phyloP scores from a whole-genome alignment of 2,113 vertebrate genomes.

The Crocuta crocuta region DNA sequence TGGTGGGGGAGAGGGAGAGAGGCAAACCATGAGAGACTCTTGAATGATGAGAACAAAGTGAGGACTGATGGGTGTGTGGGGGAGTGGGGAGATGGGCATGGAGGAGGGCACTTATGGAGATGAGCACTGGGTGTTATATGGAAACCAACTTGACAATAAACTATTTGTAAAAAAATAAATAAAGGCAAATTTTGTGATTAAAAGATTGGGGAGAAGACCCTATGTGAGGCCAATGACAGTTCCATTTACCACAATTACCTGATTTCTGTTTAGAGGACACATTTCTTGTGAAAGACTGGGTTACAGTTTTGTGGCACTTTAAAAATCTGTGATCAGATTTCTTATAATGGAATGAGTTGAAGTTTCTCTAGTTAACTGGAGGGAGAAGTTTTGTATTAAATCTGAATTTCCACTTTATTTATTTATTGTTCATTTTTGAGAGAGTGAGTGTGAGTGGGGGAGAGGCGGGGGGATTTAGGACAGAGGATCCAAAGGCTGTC shows the following conservation, averaged over 20 bases:
- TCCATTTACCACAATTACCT: not conserved
- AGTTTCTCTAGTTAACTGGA: not conserved
- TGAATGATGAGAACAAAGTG: too few species aligned
- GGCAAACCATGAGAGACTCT: too few species aligned
- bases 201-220: not conserved
- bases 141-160: too few species aligned
- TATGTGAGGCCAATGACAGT: not conserved
- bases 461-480: too few species aligned
- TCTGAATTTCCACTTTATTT: not conserved
- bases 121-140: too few species aligned
- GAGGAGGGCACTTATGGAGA: too few species aligned
- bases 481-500: too few species aligned
- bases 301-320: not conserved
- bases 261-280: not conserved
- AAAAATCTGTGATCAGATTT: slow-evolving; percentile 5
- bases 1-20: too few species aligned
- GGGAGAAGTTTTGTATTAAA: not conserved
- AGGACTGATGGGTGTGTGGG: too few species aligned
- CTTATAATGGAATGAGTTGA: not conserved
- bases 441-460: too few species aligned
- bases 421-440: too few species aligned
- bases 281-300: not conserved
- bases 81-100: too few species aligned
- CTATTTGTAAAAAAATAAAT: not conserved
- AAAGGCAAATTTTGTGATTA: not conserved